These are phyloP conservation scores for Alsophila aescularia DNA, from an alignment of 2,888 invertebrate genomes.

Conservation along the genomic window DNA sequence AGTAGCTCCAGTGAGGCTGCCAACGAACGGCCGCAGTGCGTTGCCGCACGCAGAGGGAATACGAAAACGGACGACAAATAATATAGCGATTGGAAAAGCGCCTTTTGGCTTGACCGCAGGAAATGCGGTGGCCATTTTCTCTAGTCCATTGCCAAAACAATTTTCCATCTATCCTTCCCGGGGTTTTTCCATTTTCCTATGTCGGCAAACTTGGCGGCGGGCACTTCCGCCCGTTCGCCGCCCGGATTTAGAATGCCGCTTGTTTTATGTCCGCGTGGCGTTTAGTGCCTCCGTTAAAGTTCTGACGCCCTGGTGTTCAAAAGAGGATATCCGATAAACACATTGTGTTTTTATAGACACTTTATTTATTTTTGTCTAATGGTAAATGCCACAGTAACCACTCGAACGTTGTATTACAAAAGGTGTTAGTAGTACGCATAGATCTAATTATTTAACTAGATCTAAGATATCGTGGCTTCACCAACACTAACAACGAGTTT, in stretches of 20 bases:
- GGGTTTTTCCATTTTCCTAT: constrained; percentile 74
- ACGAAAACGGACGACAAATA: constrained; percentile 60
- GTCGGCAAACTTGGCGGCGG: constrained; percentile 68
- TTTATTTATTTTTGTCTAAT: background rate
- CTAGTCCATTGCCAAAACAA: constrained; percentile 80
- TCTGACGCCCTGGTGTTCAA: constrained; percentile 33
- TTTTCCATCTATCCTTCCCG: constrained; percentile 72
- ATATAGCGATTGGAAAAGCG: constrained; percentile 67
- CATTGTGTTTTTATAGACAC: constrained; percentile 2
- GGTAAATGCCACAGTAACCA: too few species aligned
- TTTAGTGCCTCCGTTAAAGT: constrained; percentile 43
- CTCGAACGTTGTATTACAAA: too few species aligned
- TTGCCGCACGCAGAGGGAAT: constrained; percentile 57
- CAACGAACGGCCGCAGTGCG: constrained; percentile 28
- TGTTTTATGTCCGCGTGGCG: constrained; percentile 56
- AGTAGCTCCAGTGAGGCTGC: constrained; percentile 33
- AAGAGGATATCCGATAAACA: constrained; percentile 26
- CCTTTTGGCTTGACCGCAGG: constrained; percentile 60
- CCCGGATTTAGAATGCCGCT: constrained; percentile 60
- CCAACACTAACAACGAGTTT: background rate
- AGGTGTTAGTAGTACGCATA: too few species aligned
- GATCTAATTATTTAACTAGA: too few species aligned
- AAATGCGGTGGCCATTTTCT: constrained; percentile 75
- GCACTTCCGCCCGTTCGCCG: constrained; percentile 54
- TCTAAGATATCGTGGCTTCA: background rate